These are phyloP conservation scores for Corella eumyota DNA, from an alignment of 23 tunicate species.

Conservation along the genomic window DNA sequence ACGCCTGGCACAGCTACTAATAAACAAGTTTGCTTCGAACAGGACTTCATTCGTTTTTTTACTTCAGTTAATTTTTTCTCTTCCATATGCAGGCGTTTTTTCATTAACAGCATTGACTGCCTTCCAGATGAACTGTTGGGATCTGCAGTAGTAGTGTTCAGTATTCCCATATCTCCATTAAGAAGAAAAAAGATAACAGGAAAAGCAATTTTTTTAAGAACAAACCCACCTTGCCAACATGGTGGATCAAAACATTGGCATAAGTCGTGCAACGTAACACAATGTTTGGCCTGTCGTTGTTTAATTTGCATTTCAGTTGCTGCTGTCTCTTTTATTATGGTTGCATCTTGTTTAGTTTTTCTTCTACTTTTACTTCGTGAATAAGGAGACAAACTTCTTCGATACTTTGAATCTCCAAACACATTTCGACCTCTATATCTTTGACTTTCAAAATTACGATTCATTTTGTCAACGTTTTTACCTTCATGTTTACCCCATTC, in stretches of 20 bases:
- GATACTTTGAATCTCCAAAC: conserved; percentile 12
- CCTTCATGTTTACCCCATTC: conserved; percentile 38
- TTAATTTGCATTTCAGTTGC: conserved; percentile 58
- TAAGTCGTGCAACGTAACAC: conserved; percentile 51
- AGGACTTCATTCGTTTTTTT: conserved; percentile 36
- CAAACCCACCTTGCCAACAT: conserved; percentile 97
- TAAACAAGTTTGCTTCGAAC: conserved; percentile 42
- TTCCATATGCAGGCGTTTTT: conserved; percentile 51
- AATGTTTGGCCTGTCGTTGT: conserved; percentile 45
- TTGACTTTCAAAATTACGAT: too few relatives aligned
- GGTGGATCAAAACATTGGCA: conserved; percentile 84
- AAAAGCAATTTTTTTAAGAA: conserved; percentile 77
- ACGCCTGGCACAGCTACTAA: conserved; percentile 86
- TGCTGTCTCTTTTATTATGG: conserved; percentile 25
- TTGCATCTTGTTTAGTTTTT: conserved; percentile 8
- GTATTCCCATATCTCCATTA: conserved; percentile 82
- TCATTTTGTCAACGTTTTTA: conserved; percentile 17
- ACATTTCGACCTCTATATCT: conserved; percentile 36
- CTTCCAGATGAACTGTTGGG: conserved; percentile 77
- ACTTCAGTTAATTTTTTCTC: conserved; percentile 56
- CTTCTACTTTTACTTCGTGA: neutral
- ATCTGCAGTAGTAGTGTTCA: conserved; percentile 67
- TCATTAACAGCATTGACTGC: conserved; percentile 45
- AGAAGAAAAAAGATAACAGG: conserved; percentile 75
- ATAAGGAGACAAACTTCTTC: conserved; percentile 23